Evolutionary conservation across 2,888 invertebrate species (phyloP).

Genomic region (Temnothorax rugatulus): DNA sequence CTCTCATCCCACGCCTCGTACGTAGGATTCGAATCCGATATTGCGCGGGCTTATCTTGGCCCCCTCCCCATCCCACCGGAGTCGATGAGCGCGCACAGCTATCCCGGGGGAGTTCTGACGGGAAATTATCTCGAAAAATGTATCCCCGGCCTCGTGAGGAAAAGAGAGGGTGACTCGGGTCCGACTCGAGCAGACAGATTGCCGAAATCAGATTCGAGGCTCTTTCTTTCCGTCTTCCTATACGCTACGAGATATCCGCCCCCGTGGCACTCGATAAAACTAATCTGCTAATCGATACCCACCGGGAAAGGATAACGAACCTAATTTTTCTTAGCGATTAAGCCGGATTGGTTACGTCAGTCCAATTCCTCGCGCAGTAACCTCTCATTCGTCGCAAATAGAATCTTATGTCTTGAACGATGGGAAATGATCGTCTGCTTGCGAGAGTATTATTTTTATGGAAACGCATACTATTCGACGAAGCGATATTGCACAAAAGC

Average conservation of each 20-base stretch:
- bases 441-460: conserved; percentile 23
- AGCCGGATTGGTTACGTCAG: conserved; percentile 48
- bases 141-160: conserved; percentile 62
- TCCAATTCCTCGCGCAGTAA: conserved; percentile 38
- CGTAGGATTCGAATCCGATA: conserved; percentile 70
- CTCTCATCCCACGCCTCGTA: conserved; percentile 23
- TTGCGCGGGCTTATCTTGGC: conserved; percentile 68
- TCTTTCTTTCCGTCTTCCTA: conserved; percentile 26
- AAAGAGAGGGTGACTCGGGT: conserved; percentile 5
- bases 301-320: conserved; percentile 47
- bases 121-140: conserved; percentile 81
- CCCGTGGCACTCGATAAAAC: conserved; percentile 53
- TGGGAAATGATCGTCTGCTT: neutral
- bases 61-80: conserved; percentile 20
- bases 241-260: conserved; percentile 7
- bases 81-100: conserved; percentile 59
- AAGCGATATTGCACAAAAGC: neutral
- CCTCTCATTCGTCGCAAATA: conserved; percentile 33
- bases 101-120: conserved; percentile 75
- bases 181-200: conserved; percentile 66
- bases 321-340: conserved; percentile 68
- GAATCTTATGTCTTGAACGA: conserved; percentile 32
- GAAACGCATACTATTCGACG: neutral
- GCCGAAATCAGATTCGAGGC: conserved; percentile 54
- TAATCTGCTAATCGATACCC: conserved; percentile 63